Conservation (phyloP, 2,888 invertebrate genomes). For the Agrochola lota region DNA sequence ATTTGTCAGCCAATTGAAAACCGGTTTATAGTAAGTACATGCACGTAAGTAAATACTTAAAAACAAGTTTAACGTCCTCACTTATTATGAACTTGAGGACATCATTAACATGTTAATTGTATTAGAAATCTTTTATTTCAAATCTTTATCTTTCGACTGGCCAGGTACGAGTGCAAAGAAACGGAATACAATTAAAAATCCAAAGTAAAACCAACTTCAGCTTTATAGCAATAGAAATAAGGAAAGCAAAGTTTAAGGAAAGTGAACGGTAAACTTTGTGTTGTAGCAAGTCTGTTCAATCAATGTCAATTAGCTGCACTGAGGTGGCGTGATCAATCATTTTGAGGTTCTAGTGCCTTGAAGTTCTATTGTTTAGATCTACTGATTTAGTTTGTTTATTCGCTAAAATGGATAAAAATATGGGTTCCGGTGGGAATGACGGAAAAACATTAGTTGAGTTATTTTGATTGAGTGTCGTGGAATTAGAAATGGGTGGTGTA, state of each 20-base stretch:
- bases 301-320: conserved; percentile 90
- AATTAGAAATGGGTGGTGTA: not conserved
- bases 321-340: conserved; percentile 88
- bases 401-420: conserved; percentile 60
- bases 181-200: conserved; percentile 9
- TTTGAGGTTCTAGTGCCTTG: conserved; percentile 74
- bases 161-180: conserved; percentile 73
- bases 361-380: conserved; percentile 81
- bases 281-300: conserved; percentile 85
- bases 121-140: conserved; percentile 74
- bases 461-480: conserved; percentile 28
- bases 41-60: not conserved
- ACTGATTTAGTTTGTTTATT: conserved; percentile 63
- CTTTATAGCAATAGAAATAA: conserved; percentile 66
- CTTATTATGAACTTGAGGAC: conserved; percentile 40
- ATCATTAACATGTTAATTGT: conserved; percentile 71
- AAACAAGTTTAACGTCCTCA: not conserved
- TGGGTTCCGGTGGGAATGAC: conserved; percentile 34
- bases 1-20: conserved; percentile 5
- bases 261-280: conserved; percentile 70
- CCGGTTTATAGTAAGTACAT: not conserved
- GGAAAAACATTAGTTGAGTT: conserved; percentile 1
- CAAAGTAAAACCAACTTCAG: conserved; percentile 62
- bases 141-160: conserved; percentile 77
- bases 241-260: conserved; percentile 60